phyloP scores from a whole-genome alignment of 1,140 invertebrate species.

The Cephus cinctus region DNA sequence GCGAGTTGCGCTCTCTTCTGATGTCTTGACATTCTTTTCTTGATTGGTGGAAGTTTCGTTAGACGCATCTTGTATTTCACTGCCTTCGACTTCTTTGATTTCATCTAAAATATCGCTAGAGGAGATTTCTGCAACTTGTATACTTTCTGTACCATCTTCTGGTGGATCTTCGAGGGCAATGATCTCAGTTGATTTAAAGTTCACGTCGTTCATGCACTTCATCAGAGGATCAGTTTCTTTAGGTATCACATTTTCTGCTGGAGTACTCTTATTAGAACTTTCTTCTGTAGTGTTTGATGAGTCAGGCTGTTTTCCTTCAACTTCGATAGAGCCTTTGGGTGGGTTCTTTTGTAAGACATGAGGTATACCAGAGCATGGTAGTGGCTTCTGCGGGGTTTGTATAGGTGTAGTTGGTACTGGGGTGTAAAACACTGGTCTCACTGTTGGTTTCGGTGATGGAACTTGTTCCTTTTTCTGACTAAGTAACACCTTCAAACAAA shows the following conservation, averaged over 20 bases:
- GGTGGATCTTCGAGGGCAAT: too few species aligned
- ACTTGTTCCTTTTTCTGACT: conserved; percentile 35
- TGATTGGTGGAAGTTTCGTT: conserved; percentile 8
- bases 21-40: conserved; percentile 6
- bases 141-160: too few species aligned
- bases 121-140: conserved; percentile 45
- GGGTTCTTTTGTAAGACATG: too few species aligned
- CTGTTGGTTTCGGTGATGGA: conserved; percentile 11
- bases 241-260: neutral
- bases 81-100: conserved; percentile 1
- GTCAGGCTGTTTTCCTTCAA: conserved; percentile 23
- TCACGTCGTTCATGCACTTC: too few species aligned
- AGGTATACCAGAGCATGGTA: too few species aligned
- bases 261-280: neutral
- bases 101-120: conserved; percentile 36
- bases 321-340: too few species aligned
- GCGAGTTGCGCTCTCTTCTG: neutral
- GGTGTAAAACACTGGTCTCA: neutral
- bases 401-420: conserved; percentile 1
- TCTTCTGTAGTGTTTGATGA: conserved; percentile 15
- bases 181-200: too few species aligned
- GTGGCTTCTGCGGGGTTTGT: neutral
- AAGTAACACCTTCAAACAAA: conserved; percentile 30
- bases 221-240: too few species aligned
- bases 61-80: neutral